Evolutionary conservation across 2,113 vertebrate genomes (phyloP), one percentile per base, ranked within the genome.

Genomic region (Henicopernis longicauda): DNA sequence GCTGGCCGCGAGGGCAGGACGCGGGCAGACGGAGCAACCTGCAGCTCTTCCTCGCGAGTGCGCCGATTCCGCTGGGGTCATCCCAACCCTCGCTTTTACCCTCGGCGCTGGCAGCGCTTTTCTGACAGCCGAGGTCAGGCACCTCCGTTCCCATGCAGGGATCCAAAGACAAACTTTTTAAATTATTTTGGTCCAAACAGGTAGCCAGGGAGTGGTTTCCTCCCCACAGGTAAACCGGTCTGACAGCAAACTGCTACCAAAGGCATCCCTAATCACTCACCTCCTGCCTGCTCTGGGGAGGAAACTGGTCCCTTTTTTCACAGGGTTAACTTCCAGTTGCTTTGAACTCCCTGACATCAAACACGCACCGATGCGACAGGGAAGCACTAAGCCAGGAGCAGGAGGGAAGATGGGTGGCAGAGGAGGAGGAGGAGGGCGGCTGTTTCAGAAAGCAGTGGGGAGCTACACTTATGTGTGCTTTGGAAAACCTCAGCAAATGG

Each of bases 21-120:
- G 36, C 0, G 0, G 31, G 63, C 0, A 0, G 54, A 12, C 0
- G 0, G 61, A 82, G 54, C 66, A 49, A 20, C 55, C 40, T 38
- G 65, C 40, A 44, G 40, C 44, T 47, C 38, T 58, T 82, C 6
- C 55, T 82, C 6, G 1, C 4, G 2, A 8, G 23, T 11, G 49
- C 1, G 3, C 44, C 4, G 1, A 10, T 31, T 69, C 76, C 58
- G 77, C 65, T 3, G 5, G 69, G 74, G 34, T 34, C 63, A 26
- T 21, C 57, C 44, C 40, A 63, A 58, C 14, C 2, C 27, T 86
- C 49, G 58, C 25, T 74, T 90, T 58, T 32, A n/a, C 1, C 5
- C 6, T 40, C 32, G 8, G 3, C 14, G 47, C 29, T 65, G 32
- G 52, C n/a, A 44, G 32, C 10, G 26, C 27, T 87, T 65, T 73